Base-by-base conservation (phyloP, 2,888 invertebrate species). In the Acanthacorydalis orientalis region DNA sequence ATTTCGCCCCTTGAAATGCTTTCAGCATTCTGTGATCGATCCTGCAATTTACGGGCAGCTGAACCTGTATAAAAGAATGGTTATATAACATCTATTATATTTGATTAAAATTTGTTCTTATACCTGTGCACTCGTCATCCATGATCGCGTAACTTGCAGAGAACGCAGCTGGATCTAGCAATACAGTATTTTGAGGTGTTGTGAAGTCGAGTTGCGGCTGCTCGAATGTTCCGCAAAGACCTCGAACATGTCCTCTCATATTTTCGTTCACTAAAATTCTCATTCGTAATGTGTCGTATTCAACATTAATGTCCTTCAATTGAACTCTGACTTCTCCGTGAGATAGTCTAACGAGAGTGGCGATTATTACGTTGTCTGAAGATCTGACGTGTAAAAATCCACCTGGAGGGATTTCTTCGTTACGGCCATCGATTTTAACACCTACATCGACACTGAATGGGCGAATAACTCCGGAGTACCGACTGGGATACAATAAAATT, bases 151-250 rank as follows among this genome's bases (percentile, higher is more conserved):
- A 82, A 6, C 73, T 69, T 3, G 74, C 73, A 41, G 68, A 68
- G 59, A 75, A 82, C 48, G 69, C 62, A 37, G 70, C 63, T 0
- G 73, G 62, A 15, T 69, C 63, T 52, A 69, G 67, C 2, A 77
- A 62, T 31, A 76, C 55, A 55, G 72, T 69, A 48, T 75, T 74
- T 48, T 66, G 57, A 1, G 82, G 79, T 2, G 73, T 70, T 10
- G 65, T 59, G 57, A 75, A 77, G 54, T 83, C 82, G 49, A 75
- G 72, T 41, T 64, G 60, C n/a, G 63, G 54, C 40, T 79, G 73
- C 52, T 70, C 74, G 69, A 72, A 77, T 53, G 69, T 69, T 9
- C 83, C 83, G 57, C 82, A 83, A 38, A 83, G 68, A 50, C 83
- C 83, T 49, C 73, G 68, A 31, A 75, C 65, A 42, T 70, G 64